phyloP scores from a whole-genome alignment of 2,113 vertebrate species.

The Azemiops feae region DNA sequence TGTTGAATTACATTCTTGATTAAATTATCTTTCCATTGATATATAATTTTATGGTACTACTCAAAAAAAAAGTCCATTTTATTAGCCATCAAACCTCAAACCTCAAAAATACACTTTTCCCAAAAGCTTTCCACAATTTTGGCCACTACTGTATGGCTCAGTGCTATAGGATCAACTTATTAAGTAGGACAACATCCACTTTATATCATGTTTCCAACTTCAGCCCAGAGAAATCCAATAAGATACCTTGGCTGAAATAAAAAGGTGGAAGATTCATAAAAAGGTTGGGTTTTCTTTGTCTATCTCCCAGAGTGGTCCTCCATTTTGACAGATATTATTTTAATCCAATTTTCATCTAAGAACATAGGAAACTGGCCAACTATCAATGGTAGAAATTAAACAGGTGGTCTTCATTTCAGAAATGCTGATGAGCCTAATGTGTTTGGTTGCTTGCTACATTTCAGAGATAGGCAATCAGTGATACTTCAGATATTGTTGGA shows the following conservation, averaged over 20 bases:
- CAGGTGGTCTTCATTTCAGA: neutral
- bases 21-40: no score
- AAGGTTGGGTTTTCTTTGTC: neutral
- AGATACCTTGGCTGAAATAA: neutral
- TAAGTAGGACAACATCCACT: neutral
- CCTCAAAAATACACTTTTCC: no score
- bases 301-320: neutral
- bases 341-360: neutral
- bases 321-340: neutral
- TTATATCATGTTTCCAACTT: neutral
- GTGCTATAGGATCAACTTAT: neutral
- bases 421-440: neutral
- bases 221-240: neutral
- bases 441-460: neutral
- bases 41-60: no score
- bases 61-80: no score
- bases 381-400: neutral
- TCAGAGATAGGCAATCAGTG: neutral
- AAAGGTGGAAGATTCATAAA: neutral
- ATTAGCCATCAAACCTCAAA: no score
- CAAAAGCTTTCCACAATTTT: no score
- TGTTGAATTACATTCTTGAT: no score
- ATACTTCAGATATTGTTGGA: neutral
- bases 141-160: neutral
- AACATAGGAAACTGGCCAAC: neutral